Conservation (phyloP, 2,888 invertebrate species). For the Scrobipalpa atriplicella region DNA sequence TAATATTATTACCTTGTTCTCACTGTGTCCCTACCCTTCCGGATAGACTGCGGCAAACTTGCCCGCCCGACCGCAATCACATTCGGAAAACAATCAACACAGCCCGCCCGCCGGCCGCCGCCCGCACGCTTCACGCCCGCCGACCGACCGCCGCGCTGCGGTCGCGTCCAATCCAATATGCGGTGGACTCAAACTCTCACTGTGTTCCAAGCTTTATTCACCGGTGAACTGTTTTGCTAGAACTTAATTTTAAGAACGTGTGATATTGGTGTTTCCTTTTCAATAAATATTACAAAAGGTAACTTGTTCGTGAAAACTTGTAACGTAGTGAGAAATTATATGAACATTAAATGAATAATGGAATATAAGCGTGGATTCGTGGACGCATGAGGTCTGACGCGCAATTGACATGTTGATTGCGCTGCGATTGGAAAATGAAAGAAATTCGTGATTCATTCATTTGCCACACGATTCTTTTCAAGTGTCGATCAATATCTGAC, state of each 20-base stretch:
- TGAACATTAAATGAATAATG: too few species aligned
- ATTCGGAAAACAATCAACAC: conserved; percentile 66
- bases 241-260: background rate
- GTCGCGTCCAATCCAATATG: conserved; percentile 12
- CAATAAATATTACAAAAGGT: too few species aligned
- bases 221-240: background rate
- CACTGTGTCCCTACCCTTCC: conserved; percentile 19
- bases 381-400: too few species aligned
- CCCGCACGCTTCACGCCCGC: conserved; percentile 1
- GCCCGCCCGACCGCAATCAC: conserved; percentile 55
- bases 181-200: conserved; percentile 4
- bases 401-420: too few species aligned
- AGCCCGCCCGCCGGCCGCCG: conserved; percentile 11
- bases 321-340: too few species aligned
- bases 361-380: too few species aligned
- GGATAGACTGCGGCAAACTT: conserved; percentile 39
- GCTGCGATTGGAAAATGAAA: too few species aligned
- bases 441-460: too few species aligned
- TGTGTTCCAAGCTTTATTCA: conserved; percentile 11
- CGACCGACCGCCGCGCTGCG: background rate
- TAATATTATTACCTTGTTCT: background rate
- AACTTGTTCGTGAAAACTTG: too few species aligned
- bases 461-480: too few species aligned
- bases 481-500: too few species aligned
- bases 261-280: background rate